Base-by-base conservation (phyloP, 30 jellyfish, hydroid and myxozoan genomes). In the Pseudorhiza aurosa region DNA sequence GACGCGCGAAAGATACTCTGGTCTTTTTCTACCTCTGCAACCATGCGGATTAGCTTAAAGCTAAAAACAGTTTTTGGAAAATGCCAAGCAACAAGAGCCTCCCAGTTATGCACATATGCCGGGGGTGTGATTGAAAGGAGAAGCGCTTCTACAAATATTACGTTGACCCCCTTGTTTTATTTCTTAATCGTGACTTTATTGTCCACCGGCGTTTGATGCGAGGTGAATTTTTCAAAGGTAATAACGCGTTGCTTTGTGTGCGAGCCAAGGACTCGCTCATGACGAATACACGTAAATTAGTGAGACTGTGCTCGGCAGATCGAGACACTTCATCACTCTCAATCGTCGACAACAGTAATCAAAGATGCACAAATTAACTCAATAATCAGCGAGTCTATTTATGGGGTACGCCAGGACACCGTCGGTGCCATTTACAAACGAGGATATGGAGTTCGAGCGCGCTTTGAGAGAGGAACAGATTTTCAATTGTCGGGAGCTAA, bases 121-220 rank as follows among this genome's bases (percentile, higher is more conserved):
- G n/a, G n/a, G n/a, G n/a, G n/a, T n/a, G n/a, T n/a, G n/a, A n/a
- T n/a, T n/a, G n/a, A n/a, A n/a, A n/a, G n/a, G n/a, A n/a, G n/a
- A n/a, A n/a, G n/a, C n/a, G n/a, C n/a, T n/a, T n/a, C n/a, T n/a
- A n/a, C n/a, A n/a, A n/a, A n/a, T n/a, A n/a, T n/a, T n/a, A n/a
- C n/a, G n/a, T n/a, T n/a, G n/a, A n/a, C n/a, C n/a, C n/a, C n/a
- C n/a, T n/a, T n/a, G n/a, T n/a, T n/a, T n/a, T n/a, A n/a, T n/a
- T n/a, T n/a, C n/a, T n/a, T n/a, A n/a, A n/a, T 40, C 88, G 88
- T 75, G 88, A 75, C 88, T 12, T 31, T 53, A 76, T 53, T 74
- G 9, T 55, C 79, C 15, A 21, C 31, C 72, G 88, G 65, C 77
- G 58, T 75, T 55, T 72, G 26, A 33, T 58, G 19, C 36, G 35